These are phyloP conservation scores for Sterna hirundo DNA, from an alignment of 2,113 vertebrate species.

Conservation along the genomic window DNA sequence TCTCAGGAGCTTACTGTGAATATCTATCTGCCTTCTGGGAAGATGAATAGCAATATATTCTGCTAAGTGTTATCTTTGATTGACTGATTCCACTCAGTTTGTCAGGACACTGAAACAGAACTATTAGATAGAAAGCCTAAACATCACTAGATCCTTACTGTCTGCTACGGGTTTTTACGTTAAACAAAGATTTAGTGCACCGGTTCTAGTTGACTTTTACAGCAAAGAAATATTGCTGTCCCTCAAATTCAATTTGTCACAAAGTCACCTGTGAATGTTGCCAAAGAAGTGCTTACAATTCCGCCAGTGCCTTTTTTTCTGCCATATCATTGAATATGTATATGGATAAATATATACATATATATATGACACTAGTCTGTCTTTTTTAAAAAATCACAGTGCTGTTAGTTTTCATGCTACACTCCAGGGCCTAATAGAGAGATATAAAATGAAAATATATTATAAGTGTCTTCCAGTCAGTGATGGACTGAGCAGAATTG, in stretches of 20 bases:
- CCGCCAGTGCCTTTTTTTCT: background rate
- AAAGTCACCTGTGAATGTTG: background rate
- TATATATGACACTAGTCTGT: background rate
- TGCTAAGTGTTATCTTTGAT: background rate
- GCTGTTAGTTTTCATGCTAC: background rate
- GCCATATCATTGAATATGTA: background rate
- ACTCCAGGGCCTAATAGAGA: background rate
- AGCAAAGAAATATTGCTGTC: background rate
- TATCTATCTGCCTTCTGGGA: background rate
- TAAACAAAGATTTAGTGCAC: background rate
- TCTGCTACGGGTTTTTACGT: background rate
- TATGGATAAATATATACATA: background rate
- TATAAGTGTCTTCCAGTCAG: background rate
- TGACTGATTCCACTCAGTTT: background rate
- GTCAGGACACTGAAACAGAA: background rate
- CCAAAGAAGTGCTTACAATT: background rate
- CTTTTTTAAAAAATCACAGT: background rate
- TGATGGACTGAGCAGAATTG: background rate
- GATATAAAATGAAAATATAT: background rate
- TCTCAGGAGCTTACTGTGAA: background rate
- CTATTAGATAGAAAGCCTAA: background rate
- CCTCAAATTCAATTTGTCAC: background rate
- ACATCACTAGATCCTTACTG: background rate
- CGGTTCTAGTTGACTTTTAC: background rate
- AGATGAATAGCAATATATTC: background rate